These are phyloP conservation scores for Salmo trutta DNA, from an alignment of 2,797 vertebrate genomes.

Conservation along the genomic window DNA sequence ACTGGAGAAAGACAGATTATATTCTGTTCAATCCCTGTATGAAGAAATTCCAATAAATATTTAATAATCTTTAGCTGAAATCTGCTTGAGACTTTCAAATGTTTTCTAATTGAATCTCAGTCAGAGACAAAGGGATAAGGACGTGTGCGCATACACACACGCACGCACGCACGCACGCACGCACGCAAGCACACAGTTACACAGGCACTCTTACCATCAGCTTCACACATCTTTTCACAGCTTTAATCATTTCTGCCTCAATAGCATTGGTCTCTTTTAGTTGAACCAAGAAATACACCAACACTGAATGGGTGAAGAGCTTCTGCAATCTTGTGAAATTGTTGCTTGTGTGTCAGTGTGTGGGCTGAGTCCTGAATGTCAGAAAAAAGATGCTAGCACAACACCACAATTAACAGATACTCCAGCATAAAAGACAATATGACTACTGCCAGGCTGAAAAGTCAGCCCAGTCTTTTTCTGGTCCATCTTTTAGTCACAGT, in stretches of 20 bases:
- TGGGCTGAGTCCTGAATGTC: constrained; percentile 19
- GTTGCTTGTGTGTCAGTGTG: constrained; percentile 15
- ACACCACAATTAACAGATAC: constrained; percentile 42
- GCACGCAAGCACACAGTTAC: background rate
- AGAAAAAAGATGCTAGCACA: constrained; percentile 35
- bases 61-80: constrained; percentile 22
- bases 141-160: background rate
- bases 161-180: background rate
- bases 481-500: background rate
- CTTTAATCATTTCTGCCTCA: background rate
- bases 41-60: background rate
- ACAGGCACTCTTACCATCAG: background rate
- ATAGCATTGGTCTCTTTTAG: constrained; percentile 24
- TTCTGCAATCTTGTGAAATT: constrained; percentile 17
- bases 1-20: background rate
- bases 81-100: constrained; percentile 14
- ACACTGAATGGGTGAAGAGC: constrained; percentile 20
- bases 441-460: constrained; percentile 39
- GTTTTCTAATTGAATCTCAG: constrained; percentile 27
- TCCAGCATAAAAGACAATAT: background rate
- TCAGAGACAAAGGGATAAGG: constrained; percentile 15
- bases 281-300: constrained; percentile 47
- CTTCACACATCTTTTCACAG: background rate
- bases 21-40: background rate
- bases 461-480: constrained; percentile 29